These are phyloP conservation scores for Cataglyphis altisquamis DNA, from an alignment of 2,888 invertebrate genomes.

Conservation along the genomic window DNA sequence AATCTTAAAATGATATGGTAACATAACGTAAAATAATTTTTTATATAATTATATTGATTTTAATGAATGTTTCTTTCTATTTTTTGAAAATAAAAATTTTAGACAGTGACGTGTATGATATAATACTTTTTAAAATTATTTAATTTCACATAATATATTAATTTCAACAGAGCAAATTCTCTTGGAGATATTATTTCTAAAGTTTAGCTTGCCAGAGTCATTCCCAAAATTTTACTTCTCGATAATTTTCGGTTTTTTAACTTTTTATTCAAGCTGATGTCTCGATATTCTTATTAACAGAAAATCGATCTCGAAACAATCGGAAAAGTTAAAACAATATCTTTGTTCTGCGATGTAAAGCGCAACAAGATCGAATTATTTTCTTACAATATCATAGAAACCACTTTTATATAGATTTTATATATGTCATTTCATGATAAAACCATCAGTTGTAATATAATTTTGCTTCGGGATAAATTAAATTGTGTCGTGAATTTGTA, in stretches of 20 bases:
- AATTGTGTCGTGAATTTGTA: constrained; percentile 7
- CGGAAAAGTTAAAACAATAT: neutral
- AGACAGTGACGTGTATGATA: neutral
- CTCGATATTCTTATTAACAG: neutral
- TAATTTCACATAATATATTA: neutral
- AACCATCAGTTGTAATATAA: neutral
- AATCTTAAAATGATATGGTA: neutral
- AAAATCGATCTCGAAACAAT: neutral
- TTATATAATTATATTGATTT: neutral
- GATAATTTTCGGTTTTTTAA: neutral
- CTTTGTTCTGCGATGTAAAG: neutral
- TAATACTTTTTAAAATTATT: constrained; percentile 1
- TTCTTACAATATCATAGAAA: neutral
- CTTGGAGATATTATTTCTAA: neutral
- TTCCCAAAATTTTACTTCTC: neutral
- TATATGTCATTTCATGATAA: neutral
- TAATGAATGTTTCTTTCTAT: neutral
- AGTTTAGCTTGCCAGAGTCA: neutral
- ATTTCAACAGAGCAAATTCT: neutral
- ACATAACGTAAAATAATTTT: neutral
- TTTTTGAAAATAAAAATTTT: neutral
- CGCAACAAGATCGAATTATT: neutral
- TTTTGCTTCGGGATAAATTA: neutral
- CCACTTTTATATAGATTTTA: neutral
- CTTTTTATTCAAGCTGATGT: neutral